Evolutionary conservation across 2,797 vertebrate genomes (phyloP).

Genomic region (Valencia hispanica): DNA sequence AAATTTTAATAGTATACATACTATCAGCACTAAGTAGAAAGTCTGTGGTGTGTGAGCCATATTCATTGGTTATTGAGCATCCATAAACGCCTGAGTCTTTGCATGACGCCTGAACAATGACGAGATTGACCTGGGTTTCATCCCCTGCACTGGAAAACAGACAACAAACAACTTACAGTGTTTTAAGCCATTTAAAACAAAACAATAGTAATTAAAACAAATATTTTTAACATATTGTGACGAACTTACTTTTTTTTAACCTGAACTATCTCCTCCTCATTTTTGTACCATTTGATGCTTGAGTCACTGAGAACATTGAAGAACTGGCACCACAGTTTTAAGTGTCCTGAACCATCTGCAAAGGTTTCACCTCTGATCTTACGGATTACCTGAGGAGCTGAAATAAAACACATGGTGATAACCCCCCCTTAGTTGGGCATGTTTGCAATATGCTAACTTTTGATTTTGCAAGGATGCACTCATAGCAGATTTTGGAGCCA

Average conservation of each 20-base stretch:
- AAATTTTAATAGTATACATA: slow-evolving; percentile 54
- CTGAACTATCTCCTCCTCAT: slow-evolving; percentile 85
- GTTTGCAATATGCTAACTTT: not conserved
- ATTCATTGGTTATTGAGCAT: slow-evolving; percentile 89
- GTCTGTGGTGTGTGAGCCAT: slow-evolving; percentile 88
- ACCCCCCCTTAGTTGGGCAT: slow-evolving; percentile 1
- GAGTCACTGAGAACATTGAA: slow-evolving; percentile 95
- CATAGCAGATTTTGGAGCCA: not conserved
- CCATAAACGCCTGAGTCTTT: slow-evolving; percentile 89
- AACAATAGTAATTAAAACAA: not conserved
- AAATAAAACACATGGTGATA: slow-evolving; percentile 26
- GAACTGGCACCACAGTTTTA: slow-evolving; percentile 98
- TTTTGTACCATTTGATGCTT: slow-evolving; percentile 88
- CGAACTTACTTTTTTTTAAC: slow-evolving; percentile 83
- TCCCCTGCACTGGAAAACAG: slow-evolving; percentile 85
- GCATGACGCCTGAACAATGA: slow-evolving; percentile 86
- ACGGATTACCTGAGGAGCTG: slow-evolving; percentile 96
- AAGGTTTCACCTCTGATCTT: slow-evolving; percentile 92
- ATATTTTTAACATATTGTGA: not conserved
- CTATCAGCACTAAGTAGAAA: slow-evolving; percentile 88
- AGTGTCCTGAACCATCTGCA: slow-evolving; percentile 88
- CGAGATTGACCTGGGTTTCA: slow-evolving; percentile 89
- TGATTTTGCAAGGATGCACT: not conserved
- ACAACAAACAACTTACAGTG: not conserved
- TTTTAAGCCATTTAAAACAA: not conserved